Evolutionary conservation across 2,113 vertebrate genomes (phyloP), one percentile per base, ranked within the genome.

Genomic region (Smithornis capensis): DNA sequence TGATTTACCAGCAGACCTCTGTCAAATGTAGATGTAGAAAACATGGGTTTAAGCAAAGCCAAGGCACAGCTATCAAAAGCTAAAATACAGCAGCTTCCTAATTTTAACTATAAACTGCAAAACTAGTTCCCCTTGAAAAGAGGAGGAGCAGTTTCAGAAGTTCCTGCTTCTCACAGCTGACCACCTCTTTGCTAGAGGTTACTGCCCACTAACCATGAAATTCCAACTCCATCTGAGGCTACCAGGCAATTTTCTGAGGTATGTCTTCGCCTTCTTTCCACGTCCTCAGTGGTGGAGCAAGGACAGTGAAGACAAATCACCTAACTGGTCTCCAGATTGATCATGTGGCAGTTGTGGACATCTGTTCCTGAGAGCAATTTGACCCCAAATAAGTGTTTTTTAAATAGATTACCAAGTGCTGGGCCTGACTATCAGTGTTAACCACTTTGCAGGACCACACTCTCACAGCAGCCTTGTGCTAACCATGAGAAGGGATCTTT

Each of bases 341-440:
- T 56, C 0, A 0, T 0, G 1, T 3, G 3, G 18, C 12, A 10
- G 47, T 37, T 33, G 52, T 55, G 40, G 11, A 44, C 1, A 3
- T 53, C 44, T 37, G 37, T 22, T 85, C 17, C 75, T 68, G 38
- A 35, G 49, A 76, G 40, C 14, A 42, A 33, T 38, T 42, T 89
- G 23, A 73, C 57, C 14, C 11, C 9, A 85, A 89, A 75, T 0
- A 52, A 12, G 16, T 38, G 24, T 6, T 88, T n/a, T 92, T 88
- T 33, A 68, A 76, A 90, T 13, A 68, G 65, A 63, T 35, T 33
- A n/a, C 19, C 44, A 71, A 64, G 22, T 42, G 12, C 40, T 38
- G 7, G 42, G 53, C 33, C 52, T 4, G 1, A 37, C 55, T 88
- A 47, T 37, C 2, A 1, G 37, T 33, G 76, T 67, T n/a, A 59